Evolutionary conservation across 2,888 invertebrate genomes (phyloP).

Genomic region (Agrochola litura): DNA sequence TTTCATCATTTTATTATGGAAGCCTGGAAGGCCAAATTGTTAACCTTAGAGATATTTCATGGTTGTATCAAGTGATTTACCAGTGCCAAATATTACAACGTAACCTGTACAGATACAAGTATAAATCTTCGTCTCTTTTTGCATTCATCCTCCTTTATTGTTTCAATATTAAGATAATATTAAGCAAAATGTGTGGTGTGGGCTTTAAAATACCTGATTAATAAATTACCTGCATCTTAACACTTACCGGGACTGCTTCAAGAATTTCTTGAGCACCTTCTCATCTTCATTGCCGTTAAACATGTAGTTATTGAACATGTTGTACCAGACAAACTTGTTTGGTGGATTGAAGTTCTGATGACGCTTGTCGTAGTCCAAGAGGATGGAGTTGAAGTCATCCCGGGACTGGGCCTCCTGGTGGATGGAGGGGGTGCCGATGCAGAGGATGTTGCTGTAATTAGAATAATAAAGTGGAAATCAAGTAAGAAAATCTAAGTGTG

Average conservation of each 20-base stretch:
- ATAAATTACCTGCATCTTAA: neutral
- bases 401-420: slow-evolving; percentile 92
- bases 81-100: neutral
- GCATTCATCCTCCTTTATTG: too few relatives aligned
- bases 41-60: too few relatives aligned
- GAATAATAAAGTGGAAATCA: neutral
- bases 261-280: slow-evolving; percentile 91
- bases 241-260: slow-evolving; percentile 89
- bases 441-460: slow-evolving; percentile 93
- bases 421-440: slow-evolving; percentile 96
- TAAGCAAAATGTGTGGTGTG: neutral
- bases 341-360: slow-evolving; percentile 92
- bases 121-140: too few relatives aligned
- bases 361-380: slow-evolving; percentile 96
- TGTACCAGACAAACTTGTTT: slow-evolving; percentile 94
- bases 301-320: slow-evolving; percentile 97
- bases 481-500: neutral
- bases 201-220: neutral
- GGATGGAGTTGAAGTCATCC: slow-evolving; percentile 89
- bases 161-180: neutral
- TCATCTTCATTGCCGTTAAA: slow-evolving; percentile 92
- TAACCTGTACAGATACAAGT: too few relatives aligned
- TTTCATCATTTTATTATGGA: neutral
- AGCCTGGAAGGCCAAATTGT: too few relatives aligned
- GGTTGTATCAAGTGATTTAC: neutral